phyloP scores from a whole-genome alignment of 2,888 invertebrate species.

The Vandiemenella viatica region DNA sequence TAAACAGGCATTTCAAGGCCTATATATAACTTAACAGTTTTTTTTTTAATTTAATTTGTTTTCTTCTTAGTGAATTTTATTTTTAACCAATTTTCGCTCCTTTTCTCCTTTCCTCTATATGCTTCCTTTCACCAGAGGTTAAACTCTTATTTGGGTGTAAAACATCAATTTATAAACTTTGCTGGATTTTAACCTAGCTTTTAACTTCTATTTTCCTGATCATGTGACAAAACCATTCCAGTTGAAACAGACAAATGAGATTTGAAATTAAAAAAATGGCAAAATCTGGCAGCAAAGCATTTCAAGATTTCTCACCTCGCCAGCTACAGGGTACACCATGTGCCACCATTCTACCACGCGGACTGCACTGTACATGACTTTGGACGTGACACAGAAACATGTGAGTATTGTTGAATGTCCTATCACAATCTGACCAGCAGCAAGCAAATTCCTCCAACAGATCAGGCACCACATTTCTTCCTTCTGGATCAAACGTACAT shows the following conservation, averaged over 20 bases:
- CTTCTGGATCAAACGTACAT: conserved; percentile 7
- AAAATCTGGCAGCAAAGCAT: neutral
- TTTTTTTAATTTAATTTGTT: no score
- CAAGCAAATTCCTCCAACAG: conserved; percentile 24
- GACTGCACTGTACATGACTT: conserved; percentile 25
- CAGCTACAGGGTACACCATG: conserved; percentile 26
- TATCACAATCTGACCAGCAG: conserved; percentile 29
- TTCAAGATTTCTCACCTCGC: conserved; percentile 23
- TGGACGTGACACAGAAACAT: conserved; percentile 38
- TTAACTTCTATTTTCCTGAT: no score
- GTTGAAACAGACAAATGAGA: no score
- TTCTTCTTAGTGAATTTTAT: no score
- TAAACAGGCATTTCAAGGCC: no score
- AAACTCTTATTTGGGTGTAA: neutral
- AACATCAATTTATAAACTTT: neutral
- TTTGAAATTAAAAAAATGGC: neutral
- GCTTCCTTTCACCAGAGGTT: neutral
- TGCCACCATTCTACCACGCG: conserved; percentile 25
- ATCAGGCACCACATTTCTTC: conserved; percentile 34
- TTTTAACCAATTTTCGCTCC: no score
- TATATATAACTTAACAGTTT: no score
- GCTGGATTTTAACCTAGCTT: no score
- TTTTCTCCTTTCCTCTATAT: no score
- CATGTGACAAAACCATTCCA: no score
- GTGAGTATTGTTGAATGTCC: conserved; percentile 27